Conservation (phyloP, 92 coral and sea anemone genomes). For the Bergia puertoricense region DNA sequence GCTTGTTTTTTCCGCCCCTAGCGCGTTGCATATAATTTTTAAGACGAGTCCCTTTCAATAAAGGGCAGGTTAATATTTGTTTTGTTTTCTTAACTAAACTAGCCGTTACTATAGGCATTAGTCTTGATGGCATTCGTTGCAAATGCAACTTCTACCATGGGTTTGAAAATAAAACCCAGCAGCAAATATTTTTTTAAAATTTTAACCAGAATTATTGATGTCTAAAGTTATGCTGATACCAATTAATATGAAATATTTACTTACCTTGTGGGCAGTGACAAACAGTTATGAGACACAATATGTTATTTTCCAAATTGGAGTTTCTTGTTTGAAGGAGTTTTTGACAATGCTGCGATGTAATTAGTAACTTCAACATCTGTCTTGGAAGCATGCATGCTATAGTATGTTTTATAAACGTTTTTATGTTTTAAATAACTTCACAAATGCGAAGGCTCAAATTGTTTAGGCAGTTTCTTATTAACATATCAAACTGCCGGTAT, state of each 20-base stretch:
- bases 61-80: too few relatives aligned
- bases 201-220: not conserved
- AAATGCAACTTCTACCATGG: not conserved
- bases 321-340: constrained; percentile 8
- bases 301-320: not conserved
- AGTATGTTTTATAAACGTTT: not conserved
- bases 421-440: not conserved
- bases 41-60: too few relatives aligned
- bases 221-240: not conserved
- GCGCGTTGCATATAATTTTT: too few relatives aligned
- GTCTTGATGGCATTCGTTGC: too few relatives aligned
- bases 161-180: not conserved
- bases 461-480: not conserved
- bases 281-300: not conserved
- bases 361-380: not conserved
- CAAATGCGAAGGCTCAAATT: not conserved
- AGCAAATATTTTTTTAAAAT: too few relatives aligned
- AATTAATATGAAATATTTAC: not conserved
- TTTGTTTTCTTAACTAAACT: too few relatives aligned
- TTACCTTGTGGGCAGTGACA: not conserved
- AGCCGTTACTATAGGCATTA: too few relatives aligned
- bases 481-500: not conserved
- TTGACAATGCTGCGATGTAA: not conserved
- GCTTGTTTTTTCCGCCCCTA: not conserved
- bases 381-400: not conserved